phyloP scores from a whole-genome alignment of 1,140 invertebrate species.

The Camponotus vicinus region DNA sequence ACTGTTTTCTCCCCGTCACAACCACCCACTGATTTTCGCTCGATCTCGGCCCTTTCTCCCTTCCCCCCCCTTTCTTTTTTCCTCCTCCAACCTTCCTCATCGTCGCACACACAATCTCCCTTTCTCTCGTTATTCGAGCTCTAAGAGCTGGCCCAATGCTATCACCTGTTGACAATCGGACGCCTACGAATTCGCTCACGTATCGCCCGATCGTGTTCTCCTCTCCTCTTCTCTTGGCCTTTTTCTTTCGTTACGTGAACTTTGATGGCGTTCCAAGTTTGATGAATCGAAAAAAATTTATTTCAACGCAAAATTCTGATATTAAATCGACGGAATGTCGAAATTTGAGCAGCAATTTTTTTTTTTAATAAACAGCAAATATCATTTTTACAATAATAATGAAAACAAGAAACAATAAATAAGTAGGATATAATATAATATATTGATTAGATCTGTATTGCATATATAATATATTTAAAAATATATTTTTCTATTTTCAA shows the following conservation, averaged over 20 bases:
- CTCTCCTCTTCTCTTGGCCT: background rate
- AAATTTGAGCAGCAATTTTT: background rate
- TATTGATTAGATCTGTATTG: too few relatives aligned
- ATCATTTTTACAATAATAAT: background rate
- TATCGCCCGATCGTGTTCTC: conserved; percentile 57
- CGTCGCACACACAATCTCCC: conserved; percentile 62
- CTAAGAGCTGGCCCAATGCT: conserved; percentile 73
- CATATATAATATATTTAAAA: too few relatives aligned
- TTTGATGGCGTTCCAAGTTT: conserved; percentile 25
- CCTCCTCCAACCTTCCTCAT: conserved; percentile 7
- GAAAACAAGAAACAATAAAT: too few relatives aligned
- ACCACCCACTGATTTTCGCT: conserved; percentile 64
- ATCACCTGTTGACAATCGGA: conserved; percentile 80
- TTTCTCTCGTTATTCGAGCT: conserved; percentile 75
- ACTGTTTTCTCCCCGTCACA: conserved; percentile 53
- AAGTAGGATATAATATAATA: too few relatives aligned
- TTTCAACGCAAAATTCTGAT: background rate
- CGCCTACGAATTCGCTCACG: conserved; percentile 67
- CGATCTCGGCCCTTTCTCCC: background rate
- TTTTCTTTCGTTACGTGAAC: conserved; percentile 51
- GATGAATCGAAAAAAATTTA: conserved; percentile 16
- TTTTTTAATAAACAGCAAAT: too few relatives aligned
- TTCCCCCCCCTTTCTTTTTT: background rate
- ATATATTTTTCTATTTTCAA: too few relatives aligned
- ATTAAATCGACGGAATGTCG: background rate